Evolutionary conservation across 1,140 invertebrate species (phyloP), one percentile per base, ranked within the genome.

Genomic region (Bombyx mandarina): DNA sequence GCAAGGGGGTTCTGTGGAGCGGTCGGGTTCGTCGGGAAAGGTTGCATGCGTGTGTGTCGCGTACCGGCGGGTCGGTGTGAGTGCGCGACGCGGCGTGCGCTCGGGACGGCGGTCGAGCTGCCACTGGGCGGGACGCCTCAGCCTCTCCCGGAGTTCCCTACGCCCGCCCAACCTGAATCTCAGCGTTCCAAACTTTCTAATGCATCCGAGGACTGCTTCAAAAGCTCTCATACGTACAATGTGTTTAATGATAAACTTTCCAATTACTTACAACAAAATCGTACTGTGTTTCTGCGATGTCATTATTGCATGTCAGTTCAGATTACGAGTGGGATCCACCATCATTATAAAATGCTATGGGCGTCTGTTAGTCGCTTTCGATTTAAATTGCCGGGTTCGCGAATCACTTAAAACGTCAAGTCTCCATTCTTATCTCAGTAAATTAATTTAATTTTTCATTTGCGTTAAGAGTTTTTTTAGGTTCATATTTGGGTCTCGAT

Each of bases 1-100:
- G 43, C 9, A 18, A 42, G 58, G 35, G 8, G 52, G 57, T 49
- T 43, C n/a, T 22, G 61, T 26, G 10, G 57, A 18, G 52, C 43
- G 61, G 53, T 7, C 10, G 51, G 55, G 53, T 3, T 7, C 44
- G 58, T 42, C 51, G 51, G 56, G 67, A 60, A 54, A 63, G 66
- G 56, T 61, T 67, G 71, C 69, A 73, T 76, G 71, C 71, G 68
- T 71, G 66, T 60, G 71, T 73, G 67, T 61, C 73, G 76, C 79
- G 76, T 80, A 79, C 79, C 79, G 77, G 71, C 71, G 77, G 75
- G 79, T 78, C 66, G 54, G 69, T 64, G 63, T 68, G 71, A 51
- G 73, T 76, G 76, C 78, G 80, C 75, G 67, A 67, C 74, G 73
- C 77, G 77, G 67, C 79, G 81, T 82, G 78, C 81, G 77, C 81